Evolutionary conservation across 2,797 vertebrate species (phyloP).

Genomic region (Eremophila alpestris): DNA sequence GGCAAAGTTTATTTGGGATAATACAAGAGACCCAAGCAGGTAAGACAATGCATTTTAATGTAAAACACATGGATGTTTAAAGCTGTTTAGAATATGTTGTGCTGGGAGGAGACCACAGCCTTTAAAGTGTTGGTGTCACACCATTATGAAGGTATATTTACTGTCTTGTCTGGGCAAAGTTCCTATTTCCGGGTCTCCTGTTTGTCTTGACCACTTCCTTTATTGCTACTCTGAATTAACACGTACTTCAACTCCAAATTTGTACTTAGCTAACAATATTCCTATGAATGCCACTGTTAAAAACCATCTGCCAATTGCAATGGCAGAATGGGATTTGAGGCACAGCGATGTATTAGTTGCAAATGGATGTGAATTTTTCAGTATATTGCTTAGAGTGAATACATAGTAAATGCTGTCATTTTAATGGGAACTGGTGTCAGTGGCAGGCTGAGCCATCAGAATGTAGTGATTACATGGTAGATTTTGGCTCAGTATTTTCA

Average conservation of each 20-base stretch:
- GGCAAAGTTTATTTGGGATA: neutral
- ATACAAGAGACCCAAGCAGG: neutral
- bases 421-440: neutral
- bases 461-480: neutral
- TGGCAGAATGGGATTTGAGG: neutral
- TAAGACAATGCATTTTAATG: neutral
- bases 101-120: neutral
- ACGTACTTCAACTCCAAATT: neutral
- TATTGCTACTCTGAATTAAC: neutral
- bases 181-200: neutral
- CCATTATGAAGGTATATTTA: neutral
- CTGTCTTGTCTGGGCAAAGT: neutral
- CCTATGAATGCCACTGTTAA: neutral
- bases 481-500: neutral
- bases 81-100: neutral
- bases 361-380: constrained; percentile 4
- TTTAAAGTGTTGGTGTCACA: neutral
- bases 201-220: neutral
- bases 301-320: neutral
- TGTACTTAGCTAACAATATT: neutral
- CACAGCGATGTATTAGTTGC: neutral
- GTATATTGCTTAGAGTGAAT: neutral
- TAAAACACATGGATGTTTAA: neutral
- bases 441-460: neutral
- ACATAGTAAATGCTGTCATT: neutral